Base-by-base conservation (phyloP, 2,797 vertebrate genomes). In the Scarus forsteni region DNA sequence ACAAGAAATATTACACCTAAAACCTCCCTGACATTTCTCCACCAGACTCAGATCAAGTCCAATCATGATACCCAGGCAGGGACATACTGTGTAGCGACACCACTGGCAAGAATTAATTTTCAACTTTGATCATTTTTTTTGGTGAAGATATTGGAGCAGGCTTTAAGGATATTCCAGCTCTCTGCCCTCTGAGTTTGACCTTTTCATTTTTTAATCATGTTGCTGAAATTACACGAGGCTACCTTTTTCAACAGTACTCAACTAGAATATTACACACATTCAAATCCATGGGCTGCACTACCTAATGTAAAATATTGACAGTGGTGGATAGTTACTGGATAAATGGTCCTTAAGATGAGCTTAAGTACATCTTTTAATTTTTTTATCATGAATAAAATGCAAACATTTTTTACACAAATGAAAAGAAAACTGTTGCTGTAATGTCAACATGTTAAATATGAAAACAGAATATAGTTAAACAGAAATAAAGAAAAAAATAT, bases 41-140 rank as follows among this genome's bases (percentile, higher is more conserved):
- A 53, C 61, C 44, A 60, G 7, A n/a, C 48, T 66, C 64, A 74
- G 38, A 81, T 70, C 58, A 60, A 60, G 64, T 72, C 46, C 48
- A 71, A 60, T 43, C 43, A 34, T 49, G 51, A 46, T 62, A 73
- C 70, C 71, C 69, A 46, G 46, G 45, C 59, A 60, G 68, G 48
- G 58, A 73, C 12, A 8, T 3, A 6, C 50, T 65, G 13, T 70
- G 60, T 15, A 53, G 53, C 62, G 68, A 67, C 50, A 70, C 61
- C 50, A 69, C 56, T 66, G 43, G 46, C 71, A 55, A 60, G 52
- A 84, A 78, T 78, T 56, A 57, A 66, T 68, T 74, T 80, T 59
- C 60, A 38, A 27, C 60, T 84, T 77, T 75, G 66, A 81, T 76
- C 45, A 60, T 59, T 77, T 68, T 75, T 72, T 65, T 49, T 69